Evolutionary conservation across 2,888 invertebrate species (phyloP), one percentile per base, ranked within the genome.

Genomic region (Dilophus febrilis): DNA sequence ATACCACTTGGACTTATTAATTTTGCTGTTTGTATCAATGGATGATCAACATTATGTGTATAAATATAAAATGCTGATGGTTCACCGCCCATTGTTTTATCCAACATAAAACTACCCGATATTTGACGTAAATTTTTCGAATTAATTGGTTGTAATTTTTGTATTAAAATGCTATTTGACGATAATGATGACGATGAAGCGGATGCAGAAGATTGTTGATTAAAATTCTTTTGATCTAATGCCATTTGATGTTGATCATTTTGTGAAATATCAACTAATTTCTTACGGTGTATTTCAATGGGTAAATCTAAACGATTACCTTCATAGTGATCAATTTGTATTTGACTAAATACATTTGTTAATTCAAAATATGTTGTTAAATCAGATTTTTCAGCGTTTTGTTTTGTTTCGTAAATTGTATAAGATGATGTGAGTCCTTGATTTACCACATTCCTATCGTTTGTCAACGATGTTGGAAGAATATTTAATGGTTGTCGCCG

Each of bases 321-420:
- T 40, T 67, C 64, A 44, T 66, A 65, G 48, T 61, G 68, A 16
- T 53, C 55, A 30, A 57, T 54, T 12, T 65, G 59, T 28, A 71
- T 64, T 43, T 64, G 59, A 42, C 63, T 63, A 30, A 70, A 48
- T 3, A 65, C 64, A 42, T 64, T 66, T 8, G 65, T 61, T 18
- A 71, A 49, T 45, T 66, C 64, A 48, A 71, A 70, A 45, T 70
- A 70, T 3, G 70, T 70, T 1, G 68, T 61, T 10, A 70, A 51
- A 41, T 64, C 59, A 4, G 65, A 67, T 2, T 59, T 58, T 27
- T 65, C 66, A 43, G 67, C 64, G 50, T 70, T 70, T 41, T 65
- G 58, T 44, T 68, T 66, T 40, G 61, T 57, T 49, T 72, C 72
- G 18, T 61, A 56, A 2, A 72, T 64, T 0, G 68, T 66, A 47